These are phyloP conservation scores for Anoura caudifer DNA, from an alignment of 2,113 vertebrate genomes.

Conservation along the genomic window DNA sequence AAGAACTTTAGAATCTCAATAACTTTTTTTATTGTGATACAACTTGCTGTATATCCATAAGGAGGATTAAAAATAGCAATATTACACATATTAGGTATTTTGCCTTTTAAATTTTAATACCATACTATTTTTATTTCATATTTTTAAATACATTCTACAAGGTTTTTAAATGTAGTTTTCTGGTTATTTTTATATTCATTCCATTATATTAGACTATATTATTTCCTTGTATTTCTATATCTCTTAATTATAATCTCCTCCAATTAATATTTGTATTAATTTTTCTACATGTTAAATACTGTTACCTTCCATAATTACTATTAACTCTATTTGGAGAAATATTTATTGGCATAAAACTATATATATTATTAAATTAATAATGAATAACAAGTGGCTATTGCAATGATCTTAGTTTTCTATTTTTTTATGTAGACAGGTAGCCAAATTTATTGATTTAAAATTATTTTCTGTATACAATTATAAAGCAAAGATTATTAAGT, in stretches of 20 bases:
- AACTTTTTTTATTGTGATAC: neutral
- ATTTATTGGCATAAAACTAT: neutral
- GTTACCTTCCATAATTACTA: neutral
- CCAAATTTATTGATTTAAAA: neutral
- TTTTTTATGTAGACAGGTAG: neutral
- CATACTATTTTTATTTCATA: neutral
- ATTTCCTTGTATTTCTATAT: neutral
- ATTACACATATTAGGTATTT: neutral
- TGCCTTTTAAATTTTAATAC: neutral
- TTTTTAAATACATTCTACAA: neutral
- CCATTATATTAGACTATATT: neutral
- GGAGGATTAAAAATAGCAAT: neutral
- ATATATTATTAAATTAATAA: neutral
- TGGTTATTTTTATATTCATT: neutral
- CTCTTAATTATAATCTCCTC: neutral
- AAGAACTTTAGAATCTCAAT: neutral
- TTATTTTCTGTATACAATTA: neutral
- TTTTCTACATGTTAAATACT: neutral
- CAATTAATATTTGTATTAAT: neutral
- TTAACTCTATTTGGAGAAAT: neutral
- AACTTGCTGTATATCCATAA: neutral
- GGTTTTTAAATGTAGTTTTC: neutral
- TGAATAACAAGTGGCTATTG: neutral
- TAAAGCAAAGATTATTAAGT: neutral
- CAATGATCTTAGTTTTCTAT: neutral